A percentile compares a stretch with the other conserved stretches of the same genome.
These are phyloP conservation scores for Agrypnus murinus DNA, from an alignment of 2,888 invertebrate genomes.

Conservation along the genomic window DNA sequence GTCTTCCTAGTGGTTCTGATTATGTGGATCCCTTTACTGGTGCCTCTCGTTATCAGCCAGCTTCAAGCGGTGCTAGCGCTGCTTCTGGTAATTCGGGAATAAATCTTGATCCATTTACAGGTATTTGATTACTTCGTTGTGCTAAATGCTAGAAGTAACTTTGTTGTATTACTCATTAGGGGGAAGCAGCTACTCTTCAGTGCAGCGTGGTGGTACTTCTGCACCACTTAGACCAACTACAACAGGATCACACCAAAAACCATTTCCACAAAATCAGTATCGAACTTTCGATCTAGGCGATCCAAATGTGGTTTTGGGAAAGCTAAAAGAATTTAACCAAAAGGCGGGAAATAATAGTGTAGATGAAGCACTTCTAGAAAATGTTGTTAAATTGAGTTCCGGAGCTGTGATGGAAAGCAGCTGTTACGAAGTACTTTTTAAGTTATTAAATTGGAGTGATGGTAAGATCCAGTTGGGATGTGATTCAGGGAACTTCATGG, in stretches of 20 bases:
- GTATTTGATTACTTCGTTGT: slow-evolving; percentile 61
- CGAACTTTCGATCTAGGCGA: slow-evolving; percentile 87
- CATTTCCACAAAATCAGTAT: slow-evolving; percentile 72
- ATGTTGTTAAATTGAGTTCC: slow-evolving; percentile 78
- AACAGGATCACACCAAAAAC: neutral
- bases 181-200: slow-evolving; percentile 67
- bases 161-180: slow-evolving; percentile 58
- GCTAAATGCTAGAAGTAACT: neutral
- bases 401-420: slow-evolving; percentile 70
- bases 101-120: slow-evolving; percentile 77
- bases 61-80: slow-evolving; percentile 61
- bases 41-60: slow-evolving; percentile 78
- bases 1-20: slow-evolving; percentile 66
- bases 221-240: neutral
- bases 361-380: slow-evolving; percentile 75
- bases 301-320: slow-evolving; percentile 82
- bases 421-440: slow-evolving; percentile 75
- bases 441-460: slow-evolving; percentile 82
- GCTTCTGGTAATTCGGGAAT: slow-evolving; percentile 61
- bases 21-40: slow-evolving; percentile 83
- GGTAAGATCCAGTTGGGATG: too few relatives aligned
- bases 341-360: slow-evolving; percentile 75
- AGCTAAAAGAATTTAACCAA: slow-evolving; percentile 83
- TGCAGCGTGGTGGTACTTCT: slow-evolving; percentile 9
- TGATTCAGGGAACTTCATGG: too few relatives aligned